These are phyloP conservation scores for Malurus alboscapulatus DNA, from an alignment of 2,113 vertebrate genomes.

Conservation along the genomic window DNA sequence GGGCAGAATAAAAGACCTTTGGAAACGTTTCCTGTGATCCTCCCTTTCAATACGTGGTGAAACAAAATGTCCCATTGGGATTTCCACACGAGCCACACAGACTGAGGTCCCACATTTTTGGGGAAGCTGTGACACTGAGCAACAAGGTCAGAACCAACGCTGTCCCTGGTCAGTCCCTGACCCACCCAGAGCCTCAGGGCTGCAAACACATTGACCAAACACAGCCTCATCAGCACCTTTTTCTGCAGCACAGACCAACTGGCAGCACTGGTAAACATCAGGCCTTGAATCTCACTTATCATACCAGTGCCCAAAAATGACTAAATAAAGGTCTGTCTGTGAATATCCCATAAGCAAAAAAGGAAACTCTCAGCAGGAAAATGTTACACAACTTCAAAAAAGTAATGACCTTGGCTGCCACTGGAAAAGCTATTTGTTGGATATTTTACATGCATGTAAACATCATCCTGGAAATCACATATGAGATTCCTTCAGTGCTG, in stretches of 20 bases:
- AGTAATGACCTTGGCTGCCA: neutral
- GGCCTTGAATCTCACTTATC: neutral
- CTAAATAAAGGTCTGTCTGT: neutral
- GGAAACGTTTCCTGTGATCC: neutral
- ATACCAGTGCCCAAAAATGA: neutral
- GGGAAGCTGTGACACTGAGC: neutral
- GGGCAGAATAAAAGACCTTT: neutral
- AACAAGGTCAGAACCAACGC: accelerated
- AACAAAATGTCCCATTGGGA: neutral
- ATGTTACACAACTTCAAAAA: neutral
- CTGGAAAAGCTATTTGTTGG: neutral
- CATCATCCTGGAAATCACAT: neutral
- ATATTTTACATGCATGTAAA: neutral
- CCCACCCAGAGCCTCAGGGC: neutral
- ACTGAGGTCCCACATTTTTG: accelerated
- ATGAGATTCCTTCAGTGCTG: neutral
- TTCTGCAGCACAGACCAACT: neutral
- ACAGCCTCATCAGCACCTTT: neutral
- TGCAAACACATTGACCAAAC: accelerated
- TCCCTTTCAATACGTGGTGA: neutral
- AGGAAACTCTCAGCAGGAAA: neutral
- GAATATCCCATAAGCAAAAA: neutral
- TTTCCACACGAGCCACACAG: neutral
- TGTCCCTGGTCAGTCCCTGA: neutral
- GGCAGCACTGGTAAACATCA: neutral